Evolutionary conservation across 2,888 invertebrate species (phyloP), one percentile per base, ranked within the genome.

Genomic region (Sarcophaga caerulescens): DNA sequence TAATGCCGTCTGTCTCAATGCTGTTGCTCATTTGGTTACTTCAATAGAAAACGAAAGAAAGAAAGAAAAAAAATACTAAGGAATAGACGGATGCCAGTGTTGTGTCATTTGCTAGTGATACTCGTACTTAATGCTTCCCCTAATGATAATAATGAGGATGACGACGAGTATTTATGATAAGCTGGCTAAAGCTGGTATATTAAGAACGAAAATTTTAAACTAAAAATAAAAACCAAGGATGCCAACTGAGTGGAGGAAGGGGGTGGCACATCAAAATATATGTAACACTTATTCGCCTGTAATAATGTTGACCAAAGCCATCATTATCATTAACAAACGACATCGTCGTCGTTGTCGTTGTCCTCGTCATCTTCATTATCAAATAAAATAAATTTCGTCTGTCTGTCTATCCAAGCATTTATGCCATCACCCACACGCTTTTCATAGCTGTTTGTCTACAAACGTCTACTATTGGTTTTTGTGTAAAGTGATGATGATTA

Each of bases 401-500:
- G 35, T 35, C 35, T 35, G 35, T 35, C 1, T 35, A 35, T 35
- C 35, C 35, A 35, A 35, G 10, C 35, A 35, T 35, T 35, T 8
- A 35, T 10, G 52, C 2, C 52, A 52, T 17, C 14, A 52, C 52
- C 52, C 12, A 14, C 52, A 12, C 52, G 4, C 12, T 52, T 14
- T 17, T 11, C 71, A 57, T 23, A 10, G 45, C 35, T 69, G 6
- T 21, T 52, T 69, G 11, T 59, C 23, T 23, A n/a, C 52, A 44
- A 63, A 70, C 69, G 71, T 74, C 52, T 63, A 47, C 52, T 69
- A 69, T 73, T 77, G 73, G 77, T 74, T 73, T 81, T 8, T 8
- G 8, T 35, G 35, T 74, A 69, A 81, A 85, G 74, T 81, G 81
- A 85, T 81, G 81, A 85, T 81, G 85, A 81, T 85, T 81, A 77